phyloP scores from a whole-genome alignment of 2,797 vertebrate species.

The Pelodytes ibericus region DNA sequence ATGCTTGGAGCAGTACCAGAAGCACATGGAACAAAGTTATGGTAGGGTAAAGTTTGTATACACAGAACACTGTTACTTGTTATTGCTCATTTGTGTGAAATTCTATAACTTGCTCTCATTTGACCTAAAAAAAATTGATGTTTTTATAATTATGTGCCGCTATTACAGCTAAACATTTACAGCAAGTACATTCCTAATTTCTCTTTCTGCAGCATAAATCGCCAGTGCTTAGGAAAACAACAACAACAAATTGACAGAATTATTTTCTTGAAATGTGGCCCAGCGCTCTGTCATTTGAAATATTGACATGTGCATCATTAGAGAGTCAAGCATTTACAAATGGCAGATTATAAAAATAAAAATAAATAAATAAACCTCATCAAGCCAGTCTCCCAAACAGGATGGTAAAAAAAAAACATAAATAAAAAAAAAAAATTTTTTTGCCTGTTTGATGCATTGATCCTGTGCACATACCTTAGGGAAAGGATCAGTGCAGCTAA shows the following conservation, averaged over 20 bases:
- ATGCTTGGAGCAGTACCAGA: too few relatives aligned
- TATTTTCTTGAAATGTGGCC: constrained; percentile 21
- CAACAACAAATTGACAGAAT: constrained; percentile 14
- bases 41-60: too few relatives aligned
- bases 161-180: not conserved
- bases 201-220: not conserved
- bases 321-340: constrained; percentile 26
- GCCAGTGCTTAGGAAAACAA: not conserved
- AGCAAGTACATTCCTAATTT: not conserved
- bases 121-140: too few relatives aligned
- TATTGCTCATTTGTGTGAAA: too few relatives aligned
- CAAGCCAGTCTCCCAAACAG: constrained; percentile 12
- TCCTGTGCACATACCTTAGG: constrained; percentile 45
- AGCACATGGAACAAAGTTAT: too few relatives aligned
- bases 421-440: constrained; percentile 55
- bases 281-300: constrained; percentile 24
- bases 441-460: constrained; percentile 49
- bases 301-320: constrained; percentile 41
- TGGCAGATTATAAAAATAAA: constrained; percentile 8
- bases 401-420: constrained; percentile 30
- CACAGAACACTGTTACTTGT: too few relatives aligned
- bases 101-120: too few relatives aligned
- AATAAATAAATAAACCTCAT: constrained; percentile 16
- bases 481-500: constrained; percentile 51
- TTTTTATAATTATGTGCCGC: not conserved